phyloP scores from a whole-genome alignment of 2,888 invertebrate genomes.

The Cataglyphis albicans region DNA sequence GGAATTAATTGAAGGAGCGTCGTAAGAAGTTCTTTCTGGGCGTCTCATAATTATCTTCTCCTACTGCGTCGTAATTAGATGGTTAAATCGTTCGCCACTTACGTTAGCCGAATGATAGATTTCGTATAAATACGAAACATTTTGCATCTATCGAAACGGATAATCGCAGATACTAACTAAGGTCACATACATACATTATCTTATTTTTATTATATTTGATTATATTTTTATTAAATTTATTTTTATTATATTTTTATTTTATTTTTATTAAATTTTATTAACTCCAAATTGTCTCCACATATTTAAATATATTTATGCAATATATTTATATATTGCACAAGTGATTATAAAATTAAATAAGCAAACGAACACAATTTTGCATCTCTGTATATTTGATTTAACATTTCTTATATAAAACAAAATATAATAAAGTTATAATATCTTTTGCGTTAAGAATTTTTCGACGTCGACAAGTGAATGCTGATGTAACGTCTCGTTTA shows the following conservation, averaged over 20 bases:
- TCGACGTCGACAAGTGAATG: background rate
- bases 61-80: constrained; percentile 38
- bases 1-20: constrained; percentile 44
- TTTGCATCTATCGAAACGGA: background rate
- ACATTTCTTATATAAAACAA: background rate
- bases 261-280: too few relatives aligned
- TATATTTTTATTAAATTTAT: too few relatives aligned
- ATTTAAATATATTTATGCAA: too few relatives aligned
- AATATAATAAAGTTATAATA: background rate
- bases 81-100: constrained; percentile 21
- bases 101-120: background rate
- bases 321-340: too few relatives aligned
- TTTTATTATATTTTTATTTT: too few relatives aligned
- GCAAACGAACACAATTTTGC: background rate
- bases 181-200: background rate
- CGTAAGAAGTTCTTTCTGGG: constrained; percentile 25
- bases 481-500: background rate
- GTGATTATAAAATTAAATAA: background rate
- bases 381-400: background rate
- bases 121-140: background rate
- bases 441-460: constrained; percentile 34
- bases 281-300: too few relatives aligned
- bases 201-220: background rate
- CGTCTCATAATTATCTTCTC: constrained; percentile 43
- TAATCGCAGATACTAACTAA: background rate